phyloP scores from a whole-genome alignment of 2,888 invertebrate genomes.

The Hirtodrosophila histrioides region DNA sequence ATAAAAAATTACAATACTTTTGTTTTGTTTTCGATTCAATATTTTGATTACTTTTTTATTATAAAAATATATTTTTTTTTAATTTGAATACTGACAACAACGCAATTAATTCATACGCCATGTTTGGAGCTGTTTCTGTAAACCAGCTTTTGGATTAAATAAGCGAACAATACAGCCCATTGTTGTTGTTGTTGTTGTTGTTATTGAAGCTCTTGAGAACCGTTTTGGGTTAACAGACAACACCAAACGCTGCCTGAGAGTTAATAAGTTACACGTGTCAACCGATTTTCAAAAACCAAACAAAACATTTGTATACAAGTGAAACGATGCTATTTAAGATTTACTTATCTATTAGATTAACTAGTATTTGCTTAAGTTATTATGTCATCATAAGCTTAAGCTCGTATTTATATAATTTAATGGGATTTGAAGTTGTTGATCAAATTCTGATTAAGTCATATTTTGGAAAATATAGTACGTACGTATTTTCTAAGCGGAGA shows the following conservation, averaged over 20 bases:
- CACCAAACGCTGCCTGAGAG: conserved; percentile 42
- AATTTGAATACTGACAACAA: conserved; percentile 64
- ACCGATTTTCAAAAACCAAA: conserved; percentile 4
- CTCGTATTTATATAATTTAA: no score
- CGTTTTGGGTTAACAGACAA: conserved; percentile 34
- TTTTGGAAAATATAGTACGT: no score
- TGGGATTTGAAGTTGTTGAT: no score
- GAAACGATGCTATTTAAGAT: conserved; percentile 9
- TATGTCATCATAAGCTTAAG: no score
- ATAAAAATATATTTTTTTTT: conserved; percentile 47
- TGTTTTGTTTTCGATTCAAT: conserved; percentile 7
- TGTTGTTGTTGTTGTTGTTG: conserved; percentile 28
- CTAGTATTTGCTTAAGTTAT: no score
- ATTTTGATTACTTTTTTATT: conserved; percentile 22
- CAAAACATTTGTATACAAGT: conserved; percentile 12
- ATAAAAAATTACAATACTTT: no score
- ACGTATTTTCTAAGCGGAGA: no score
- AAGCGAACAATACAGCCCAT: conserved; percentile 57
- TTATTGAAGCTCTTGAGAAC: conserved; percentile 35
- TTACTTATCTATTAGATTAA: no score
- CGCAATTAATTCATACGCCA: conserved; percentile 70
- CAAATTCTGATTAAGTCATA: no score
- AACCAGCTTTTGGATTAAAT: conserved; percentile 69
- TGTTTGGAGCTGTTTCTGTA: conserved; percentile 72
- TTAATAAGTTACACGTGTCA: conserved; percentile 49